Evolutionary conservation across 1,140 invertebrate genomes (phyloP), one percentile per base, ranked within the genome.

Genomic region (Neodiprion virginianus): DNA sequence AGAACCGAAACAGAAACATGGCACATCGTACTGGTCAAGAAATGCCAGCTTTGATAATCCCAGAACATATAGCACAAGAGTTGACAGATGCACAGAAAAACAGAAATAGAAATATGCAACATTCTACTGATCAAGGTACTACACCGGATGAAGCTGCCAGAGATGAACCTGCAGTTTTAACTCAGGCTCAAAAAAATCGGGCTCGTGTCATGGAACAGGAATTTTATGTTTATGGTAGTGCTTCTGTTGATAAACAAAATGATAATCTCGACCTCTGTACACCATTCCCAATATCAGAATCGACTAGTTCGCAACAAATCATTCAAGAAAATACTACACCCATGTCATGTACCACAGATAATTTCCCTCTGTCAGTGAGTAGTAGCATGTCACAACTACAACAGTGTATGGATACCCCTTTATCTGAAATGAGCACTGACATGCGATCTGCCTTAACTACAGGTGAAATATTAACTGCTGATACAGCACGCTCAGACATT

Each of bases 331-430:
- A 71, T 50, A 11, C 73, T 40, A 88, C 87, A 0, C 87, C 87
- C 2, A 89, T 88, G 87, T 89, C 88, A 0, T 88, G 85, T 28
- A 85, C 83, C 2, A 89, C 87, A 0, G 88, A 89, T 69, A 80
- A 84, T 66, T 86, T 85, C 48, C 79, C 81, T 7, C 77, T 78
- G 7, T 86, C 86, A 1, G 78, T 79, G 0, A 84, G 83, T 17
- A 87, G 82, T 48, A 82, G 78, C 23, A 76, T 78, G 5, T 76
- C 80, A 0, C 80, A 81, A 14, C 75, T 83, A n/a, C 82, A 80
- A 11, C 85, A 82, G 50, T 82, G 77, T 48, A 83, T 84, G 9
- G 80, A 84, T 48, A 80, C 79, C 2, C 81, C 82, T 1, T 78
- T 78, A 67, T 82, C 77, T 1, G 81, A 84, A 74, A 74, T 80